Evolutionary conservation across 2,113 vertebrate genomes (phyloP).

Genomic region (Polyodon spathula): DNA sequence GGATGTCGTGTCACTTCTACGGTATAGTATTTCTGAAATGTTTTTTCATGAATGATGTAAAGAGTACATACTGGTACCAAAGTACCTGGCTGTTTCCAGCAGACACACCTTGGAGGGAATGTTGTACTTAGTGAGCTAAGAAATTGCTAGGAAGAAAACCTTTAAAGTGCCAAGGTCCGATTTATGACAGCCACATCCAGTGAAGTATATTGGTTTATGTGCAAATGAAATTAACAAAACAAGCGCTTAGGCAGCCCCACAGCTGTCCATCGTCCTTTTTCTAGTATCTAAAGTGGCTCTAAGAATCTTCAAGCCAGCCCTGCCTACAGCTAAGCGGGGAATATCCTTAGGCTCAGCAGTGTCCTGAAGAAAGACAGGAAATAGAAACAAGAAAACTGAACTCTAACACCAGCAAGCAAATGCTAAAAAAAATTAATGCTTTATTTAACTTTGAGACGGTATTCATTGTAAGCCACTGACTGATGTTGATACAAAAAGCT

Average conservation of each 20-base stretch:
- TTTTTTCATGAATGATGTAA: too few species aligned
- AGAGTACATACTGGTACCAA: too few species aligned
- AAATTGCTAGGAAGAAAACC: not conserved
- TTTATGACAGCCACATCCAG: conserved; percentile 6
- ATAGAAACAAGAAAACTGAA: not conserved
- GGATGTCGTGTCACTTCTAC: too few species aligned
- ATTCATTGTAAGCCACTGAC: too few species aligned
- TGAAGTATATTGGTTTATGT: conserved; percentile 15
- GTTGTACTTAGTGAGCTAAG: not conserved
- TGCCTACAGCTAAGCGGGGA: conserved; percentile 43
- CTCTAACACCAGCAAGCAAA: not conserved
- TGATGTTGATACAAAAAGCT: too few species aligned
- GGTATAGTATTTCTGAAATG: too few species aligned
- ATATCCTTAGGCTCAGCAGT: conserved; percentile 39
- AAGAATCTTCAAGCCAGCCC: conserved; percentile 35
- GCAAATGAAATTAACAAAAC: conserved; percentile 43
- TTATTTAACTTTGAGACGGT: not conserved
- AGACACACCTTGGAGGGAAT: too few species aligned
- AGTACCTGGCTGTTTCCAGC: too few species aligned
- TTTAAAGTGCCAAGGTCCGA: not conserved
- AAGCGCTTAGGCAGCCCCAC: conserved; percentile 50
- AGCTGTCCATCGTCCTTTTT: conserved; percentile 42
- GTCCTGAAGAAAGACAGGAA: not conserved
- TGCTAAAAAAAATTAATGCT: not conserved
- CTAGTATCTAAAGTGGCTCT: conserved; percentile 57